Evolutionary conservation across 2,888 invertebrate genomes (phyloP).

Genomic region (Tetropium fuscum): DNA sequence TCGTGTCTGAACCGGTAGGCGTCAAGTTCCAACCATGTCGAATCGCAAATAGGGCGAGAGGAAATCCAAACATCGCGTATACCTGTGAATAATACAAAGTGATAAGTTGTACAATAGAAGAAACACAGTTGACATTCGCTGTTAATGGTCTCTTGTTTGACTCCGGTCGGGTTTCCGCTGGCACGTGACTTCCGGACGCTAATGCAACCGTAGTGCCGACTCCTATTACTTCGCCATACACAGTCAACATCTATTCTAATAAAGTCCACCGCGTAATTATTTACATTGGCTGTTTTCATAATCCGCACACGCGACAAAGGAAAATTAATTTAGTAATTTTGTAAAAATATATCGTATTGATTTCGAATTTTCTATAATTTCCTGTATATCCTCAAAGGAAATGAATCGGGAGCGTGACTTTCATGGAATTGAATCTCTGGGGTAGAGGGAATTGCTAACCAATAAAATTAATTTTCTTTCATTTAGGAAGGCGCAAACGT

Average conservation of each 20-base stretch:
- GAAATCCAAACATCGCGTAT: slow-evolving; percentile 2
- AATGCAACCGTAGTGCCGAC: slow-evolving; percentile 47
- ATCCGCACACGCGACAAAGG: slow-evolving; percentile 34
- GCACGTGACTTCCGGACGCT: slow-evolving; percentile 52
- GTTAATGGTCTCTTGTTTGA: slow-evolving; percentile 52
- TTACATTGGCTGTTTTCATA: slow-evolving; percentile 13
- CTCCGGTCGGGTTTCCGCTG: slow-evolving; percentile 50
- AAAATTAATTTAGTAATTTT: slow-evolving; percentile 40
- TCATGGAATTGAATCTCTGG: slow-evolving; percentile 34
- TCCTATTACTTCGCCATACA: slow-evolving; percentile 38
- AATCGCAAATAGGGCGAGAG: not conserved
- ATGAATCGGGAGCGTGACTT: slow-evolving; percentile 49
- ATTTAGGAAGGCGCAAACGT: no score
- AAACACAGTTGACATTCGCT: slow-evolving; percentile 42
- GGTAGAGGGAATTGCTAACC: slow-evolving; percentile 26
- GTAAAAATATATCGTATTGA: slow-evolving; percentile 42
- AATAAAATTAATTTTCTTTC: slow-evolving; percentile 29
- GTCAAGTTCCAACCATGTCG: not conserved
- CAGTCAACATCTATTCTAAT: not conserved
- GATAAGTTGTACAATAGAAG: slow-evolving; percentile 31
- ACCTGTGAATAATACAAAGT: slow-evolving; percentile 6
- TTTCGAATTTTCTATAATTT: slow-evolving; percentile 51
- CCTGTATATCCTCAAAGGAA: slow-evolving; percentile 51
- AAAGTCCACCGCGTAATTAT: slow-evolving; percentile 6
- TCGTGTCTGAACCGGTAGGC: no score